A percentile compares a stretch with the other conserved stretches of the same genome.
These are phyloP conservation scores for Tyrannus savana DNA, from an alignment of 2,113 vertebrate species.

Conservation along the genomic window DNA sequence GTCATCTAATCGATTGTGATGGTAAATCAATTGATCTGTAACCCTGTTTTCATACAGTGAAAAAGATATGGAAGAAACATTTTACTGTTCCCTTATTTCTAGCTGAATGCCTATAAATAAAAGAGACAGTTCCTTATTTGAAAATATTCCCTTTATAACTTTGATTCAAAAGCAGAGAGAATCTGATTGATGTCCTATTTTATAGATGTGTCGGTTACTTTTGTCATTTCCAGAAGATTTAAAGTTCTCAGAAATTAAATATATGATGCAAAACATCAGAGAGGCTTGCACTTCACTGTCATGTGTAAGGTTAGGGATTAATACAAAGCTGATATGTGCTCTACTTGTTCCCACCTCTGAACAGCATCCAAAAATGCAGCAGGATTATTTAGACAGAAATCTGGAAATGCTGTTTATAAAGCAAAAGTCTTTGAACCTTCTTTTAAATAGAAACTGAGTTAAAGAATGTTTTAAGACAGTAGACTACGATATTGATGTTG, in stretches of 20 bases:
- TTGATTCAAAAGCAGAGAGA: constrained; percentile 65
- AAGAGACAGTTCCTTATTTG: constrained; percentile 73
- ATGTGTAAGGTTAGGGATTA: constrained; percentile 68
- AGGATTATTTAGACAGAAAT: constrained; percentile 22
- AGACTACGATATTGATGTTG: background rate
- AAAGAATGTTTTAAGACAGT: constrained; percentile 13
- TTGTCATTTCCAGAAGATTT: constrained; percentile 78
- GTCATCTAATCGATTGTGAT: constrained; percentile 79
- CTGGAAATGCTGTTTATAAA: background rate
- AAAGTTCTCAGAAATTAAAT: constrained; percentile 78
- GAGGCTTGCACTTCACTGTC: constrained; percentile 69
- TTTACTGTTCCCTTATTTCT: constrained; percentile 74
- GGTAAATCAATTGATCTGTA: constrained; percentile 85
- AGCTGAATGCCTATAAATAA: constrained; percentile 78
- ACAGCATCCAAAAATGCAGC: constrained; percentile 4
- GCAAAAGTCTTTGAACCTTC: constrained; percentile 24
- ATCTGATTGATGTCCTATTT: constrained; percentile 74
- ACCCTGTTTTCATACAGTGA: constrained; percentile 78
- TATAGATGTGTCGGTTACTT: constrained; percentile 72
- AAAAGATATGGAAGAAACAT: constrained; percentile 75
- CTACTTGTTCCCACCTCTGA: constrained; percentile 16
- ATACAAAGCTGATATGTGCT: constrained; percentile 55
- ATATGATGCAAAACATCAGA: constrained; percentile 70
- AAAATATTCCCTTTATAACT: constrained; percentile 75
- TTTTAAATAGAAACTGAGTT: background rate